Percentiles rank a stretch among this genome's conserved stretches.
Evolutionary conservation across 2,797 vertebrate genomes (phyloP).

Genomic region (Macropus fuliginosus): DNA sequence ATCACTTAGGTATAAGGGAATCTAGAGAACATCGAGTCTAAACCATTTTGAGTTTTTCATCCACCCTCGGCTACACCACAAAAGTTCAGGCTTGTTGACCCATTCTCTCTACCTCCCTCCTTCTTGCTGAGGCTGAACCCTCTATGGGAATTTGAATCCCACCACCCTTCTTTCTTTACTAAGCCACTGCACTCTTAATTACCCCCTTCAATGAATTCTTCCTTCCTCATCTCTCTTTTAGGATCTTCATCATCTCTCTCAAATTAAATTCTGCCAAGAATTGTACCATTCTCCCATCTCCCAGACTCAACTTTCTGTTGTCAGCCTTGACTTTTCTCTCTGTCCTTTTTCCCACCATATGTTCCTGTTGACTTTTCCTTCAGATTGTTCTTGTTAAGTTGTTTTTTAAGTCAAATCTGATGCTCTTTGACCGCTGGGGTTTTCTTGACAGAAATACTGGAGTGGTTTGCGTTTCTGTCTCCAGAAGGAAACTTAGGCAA

Average conservation of each 20-base stretch:
- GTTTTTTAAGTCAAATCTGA: not conserved
- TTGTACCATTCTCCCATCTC: not conserved
- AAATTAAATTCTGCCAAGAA: not conserved
- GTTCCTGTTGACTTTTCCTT: not conserved
- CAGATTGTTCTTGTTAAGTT: not conserved
- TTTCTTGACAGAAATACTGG: not conserved
- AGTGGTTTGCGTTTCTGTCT: not conserved
- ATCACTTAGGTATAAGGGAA: not conserved
- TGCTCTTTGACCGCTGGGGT: not conserved
- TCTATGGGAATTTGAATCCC: not conserved
- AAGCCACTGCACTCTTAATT: not conserved
- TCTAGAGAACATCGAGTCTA: not conserved
- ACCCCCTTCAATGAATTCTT: not conserved
- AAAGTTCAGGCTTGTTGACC: not conserved
- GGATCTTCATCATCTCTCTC: not conserved
- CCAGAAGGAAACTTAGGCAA: not conserved
- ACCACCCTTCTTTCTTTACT: not conserved
- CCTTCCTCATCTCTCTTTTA: not conserved
- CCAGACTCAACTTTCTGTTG: not conserved
- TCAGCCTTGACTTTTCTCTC: not conserved
- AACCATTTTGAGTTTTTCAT: not conserved
- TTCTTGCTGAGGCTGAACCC: not conserved
- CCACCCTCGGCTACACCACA: not conserved
- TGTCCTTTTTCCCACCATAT: not conserved
- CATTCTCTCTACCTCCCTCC: not conserved